Evolutionary conservation across 2,113 vertebrate species (phyloP), one percentile per base, ranked within the genome.

Genomic region (Toxotes jaculatrix): DNA sequence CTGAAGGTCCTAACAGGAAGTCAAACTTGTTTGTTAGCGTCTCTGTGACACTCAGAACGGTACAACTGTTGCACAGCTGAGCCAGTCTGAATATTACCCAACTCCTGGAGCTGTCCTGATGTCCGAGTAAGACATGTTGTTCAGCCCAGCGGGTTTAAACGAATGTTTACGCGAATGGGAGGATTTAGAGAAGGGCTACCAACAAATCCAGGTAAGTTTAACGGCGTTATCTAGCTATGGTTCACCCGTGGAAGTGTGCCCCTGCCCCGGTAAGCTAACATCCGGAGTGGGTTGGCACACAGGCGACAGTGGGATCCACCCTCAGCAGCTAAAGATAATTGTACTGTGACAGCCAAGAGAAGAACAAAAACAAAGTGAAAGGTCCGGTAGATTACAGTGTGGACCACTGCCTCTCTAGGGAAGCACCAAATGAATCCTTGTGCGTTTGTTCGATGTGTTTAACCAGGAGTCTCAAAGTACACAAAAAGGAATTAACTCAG

Each of bases 141-240:
- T 79, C 75, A 89, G 14, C 61, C 93, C 94, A 0, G 63, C 56
- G 3, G 86, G 87, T 47, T 75, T 95, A 0, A 14, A 40, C 8
- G 96, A 97, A 80, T 98, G 97, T 87, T 83, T 97, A 69, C 94
- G 95, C 43, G 97, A 98, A 87, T 99, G 97, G 98, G 94, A 95
- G 32, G 96, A 96, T 84, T 92, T 99, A 82, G 96, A 98, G 90
- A 96, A 95, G 84, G 96, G 97, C 86, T 97, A 95, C 93, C 96
- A 97, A 72, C 94, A 94, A 73, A 95, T 97, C 59, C 98, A 98
- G 97, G 98, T 98, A 71, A 93, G 74, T 60, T 7, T 0, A 27
- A 27, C 27, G 27, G 27, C 9, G 10, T 3, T 31, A 0, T 57
- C 4, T 4, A 19, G 21, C 27, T 12, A 36, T 4, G 57, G 17